Evolutionary conservation across 2,113 vertebrate genomes (phyloP).

Genomic region (Megaceryle maxima): DNA sequence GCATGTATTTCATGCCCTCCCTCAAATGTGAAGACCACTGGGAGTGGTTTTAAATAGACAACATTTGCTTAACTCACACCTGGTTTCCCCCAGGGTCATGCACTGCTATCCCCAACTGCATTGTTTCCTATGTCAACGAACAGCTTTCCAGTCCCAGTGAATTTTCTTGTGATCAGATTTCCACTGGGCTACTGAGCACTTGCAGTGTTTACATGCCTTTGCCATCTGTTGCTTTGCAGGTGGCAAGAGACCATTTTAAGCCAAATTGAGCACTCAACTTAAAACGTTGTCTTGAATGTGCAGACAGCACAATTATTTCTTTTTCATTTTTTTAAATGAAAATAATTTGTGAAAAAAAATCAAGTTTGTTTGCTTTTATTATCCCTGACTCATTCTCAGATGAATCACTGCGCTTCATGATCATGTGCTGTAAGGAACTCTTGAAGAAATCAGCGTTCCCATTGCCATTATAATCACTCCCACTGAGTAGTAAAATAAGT

Average conservation of each 20-base stretch:
- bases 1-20: not conserved
- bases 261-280: not conserved
- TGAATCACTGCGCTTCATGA: not conserved
- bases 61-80: not conserved
- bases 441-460: not conserved
- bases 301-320: fast-evolving
- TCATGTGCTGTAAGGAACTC: fast-evolving
- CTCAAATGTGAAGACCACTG: not conserved
- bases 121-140: not conserved
- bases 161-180: not conserved
- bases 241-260: not conserved
- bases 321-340: not conserved
- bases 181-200: not conserved
- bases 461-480: not conserved
- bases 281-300: not conserved
- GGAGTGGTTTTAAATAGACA: not conserved
- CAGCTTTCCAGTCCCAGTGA: not conserved
- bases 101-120: not conserved
- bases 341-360: not conserved
- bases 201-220: not conserved
- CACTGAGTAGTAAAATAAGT: not conserved
- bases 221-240: not conserved
- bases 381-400: not conserved
- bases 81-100: not conserved
- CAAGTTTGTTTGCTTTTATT: not conserved